Evolutionary conservation across 1,140 invertebrate species (phyloP).

Genomic region (Hypsibius dujardini): DNA sequence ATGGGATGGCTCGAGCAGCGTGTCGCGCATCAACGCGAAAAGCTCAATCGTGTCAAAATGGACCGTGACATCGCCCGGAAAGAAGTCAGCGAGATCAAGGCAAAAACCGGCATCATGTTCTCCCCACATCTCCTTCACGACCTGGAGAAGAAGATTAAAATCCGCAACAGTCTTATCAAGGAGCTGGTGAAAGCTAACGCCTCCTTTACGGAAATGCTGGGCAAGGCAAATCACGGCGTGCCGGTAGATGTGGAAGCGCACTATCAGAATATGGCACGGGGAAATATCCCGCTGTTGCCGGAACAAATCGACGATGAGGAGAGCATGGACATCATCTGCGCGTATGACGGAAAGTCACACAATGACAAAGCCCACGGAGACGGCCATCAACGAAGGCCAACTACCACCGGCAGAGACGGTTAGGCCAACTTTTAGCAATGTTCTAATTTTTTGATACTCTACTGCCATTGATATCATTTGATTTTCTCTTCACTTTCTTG

Average conservation of each 20-base stretch:
- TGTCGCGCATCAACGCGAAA: neutral
- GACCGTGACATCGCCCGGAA: neutral
- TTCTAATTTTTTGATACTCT: too few species aligned
- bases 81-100: neutral
- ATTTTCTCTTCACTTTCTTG: too few species aligned
- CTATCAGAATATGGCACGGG: slow-evolving; percentile 5
- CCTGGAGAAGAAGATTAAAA: neutral
- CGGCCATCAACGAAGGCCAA: neutral
- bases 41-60: neutral
- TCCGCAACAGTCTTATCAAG: neutral
- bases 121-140: neutral
- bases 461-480: too few species aligned
- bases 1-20: neutral
- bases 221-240: neutral
- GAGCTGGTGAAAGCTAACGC: neutral
- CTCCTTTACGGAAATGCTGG: neutral
- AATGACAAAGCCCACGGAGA: neutral
- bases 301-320: neutral
- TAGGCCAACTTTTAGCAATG: too few species aligned
- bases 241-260: neutral
- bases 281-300: neutral
- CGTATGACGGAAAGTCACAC: slow-evolving; percentile 1
- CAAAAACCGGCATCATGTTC: slow-evolving; percentile 1
- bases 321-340: neutral
- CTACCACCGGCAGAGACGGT: too few species aligned